phyloP scores from a whole-genome alignment of 2,113 vertebrate genomes.

The Anguilla rostrata region DNA sequence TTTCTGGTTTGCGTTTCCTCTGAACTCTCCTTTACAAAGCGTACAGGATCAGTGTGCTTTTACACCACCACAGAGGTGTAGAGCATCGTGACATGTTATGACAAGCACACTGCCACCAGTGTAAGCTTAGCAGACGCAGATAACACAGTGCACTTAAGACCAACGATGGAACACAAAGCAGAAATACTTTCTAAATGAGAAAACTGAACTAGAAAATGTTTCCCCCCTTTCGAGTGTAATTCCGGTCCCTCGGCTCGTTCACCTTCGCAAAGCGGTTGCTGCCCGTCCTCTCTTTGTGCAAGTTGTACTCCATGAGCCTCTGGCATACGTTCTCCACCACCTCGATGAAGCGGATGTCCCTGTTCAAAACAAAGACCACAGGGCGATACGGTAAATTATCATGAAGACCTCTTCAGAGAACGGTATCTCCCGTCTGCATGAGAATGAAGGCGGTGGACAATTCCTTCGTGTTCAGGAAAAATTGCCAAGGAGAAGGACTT shows the following conservation, averaged over 20 bases:
- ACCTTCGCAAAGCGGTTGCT: constrained; percentile 98
- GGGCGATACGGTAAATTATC: background rate
- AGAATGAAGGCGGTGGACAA: too few species aligned
- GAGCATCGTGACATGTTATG: background rate
- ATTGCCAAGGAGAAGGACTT: background rate
- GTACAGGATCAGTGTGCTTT: background rate
- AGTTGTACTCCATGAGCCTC: constrained; percentile 88
- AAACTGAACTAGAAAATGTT: background rate
- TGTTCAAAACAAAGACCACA: constrained; percentile 46
- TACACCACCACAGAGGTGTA: background rate
- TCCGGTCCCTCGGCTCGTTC: background rate
- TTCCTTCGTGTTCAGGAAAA: background rate
- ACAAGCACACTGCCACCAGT: background rate
- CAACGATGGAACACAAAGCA: background rate
- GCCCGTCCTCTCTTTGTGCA: constrained; percentile 92
- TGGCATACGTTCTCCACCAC: constrained; percentile 94
- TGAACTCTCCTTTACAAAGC: background rate
- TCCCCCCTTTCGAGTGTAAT: background rate
- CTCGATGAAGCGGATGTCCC: constrained; percentile 92
- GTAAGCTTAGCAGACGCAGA: background rate
- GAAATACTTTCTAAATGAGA: background rate
- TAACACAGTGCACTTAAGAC: background rate
- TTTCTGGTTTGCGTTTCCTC: background rate
- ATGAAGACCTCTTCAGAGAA: background rate
- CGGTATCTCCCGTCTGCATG: background rate